phyloP scores from a whole-genome alignment of 92 coral and sea anemone species.

The Scolanthus callimorphus region DNA sequence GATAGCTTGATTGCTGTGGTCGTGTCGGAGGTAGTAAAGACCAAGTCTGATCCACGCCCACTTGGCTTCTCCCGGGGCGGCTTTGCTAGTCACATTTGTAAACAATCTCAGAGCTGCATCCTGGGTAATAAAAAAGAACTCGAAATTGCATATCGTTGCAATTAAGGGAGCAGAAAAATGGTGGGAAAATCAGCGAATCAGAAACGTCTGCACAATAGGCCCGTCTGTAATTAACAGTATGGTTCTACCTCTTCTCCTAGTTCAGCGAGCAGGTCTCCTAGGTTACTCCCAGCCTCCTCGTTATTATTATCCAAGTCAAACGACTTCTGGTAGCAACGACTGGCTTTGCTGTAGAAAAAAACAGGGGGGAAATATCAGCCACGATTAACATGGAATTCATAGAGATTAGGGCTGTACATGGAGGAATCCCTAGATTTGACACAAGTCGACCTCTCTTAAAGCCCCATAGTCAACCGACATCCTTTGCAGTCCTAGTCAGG shows the following conservation, averaged over 20 bases:
- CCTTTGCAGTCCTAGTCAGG: too few relatives aligned
- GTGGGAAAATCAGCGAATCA: too few relatives aligned
- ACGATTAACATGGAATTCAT: too few relatives aligned
- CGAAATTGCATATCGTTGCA: not conserved
- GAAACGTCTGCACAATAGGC: too few relatives aligned
- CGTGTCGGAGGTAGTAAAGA: slow-evolving; percentile 65
- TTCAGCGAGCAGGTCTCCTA: slow-evolving; percentile 78
- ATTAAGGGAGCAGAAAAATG: too few relatives aligned
- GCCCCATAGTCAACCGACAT: too few relatives aligned
- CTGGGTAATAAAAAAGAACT: slow-evolving; percentile 21
- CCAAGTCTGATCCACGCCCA: slow-evolving; percentile 99
- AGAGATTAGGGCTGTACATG: too few relatives aligned
- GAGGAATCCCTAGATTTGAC: too few relatives aligned
- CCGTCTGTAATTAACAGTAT: too few relatives aligned
- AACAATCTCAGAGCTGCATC: slow-evolving; percentile 75
- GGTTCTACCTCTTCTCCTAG: slow-evolving; percentile 68
- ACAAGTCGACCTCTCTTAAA: too few relatives aligned
- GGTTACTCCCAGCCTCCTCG: slow-evolving; percentile 77
- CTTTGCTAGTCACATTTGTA: slow-evolving; percentile 56
- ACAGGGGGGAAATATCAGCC: too few relatives aligned
- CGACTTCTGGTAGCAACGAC: slow-evolving; percentile 93
- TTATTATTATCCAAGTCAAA: slow-evolving; percentile 71
- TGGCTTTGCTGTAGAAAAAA: slow-evolving; percentile 67
- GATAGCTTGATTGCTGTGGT: slow-evolving; percentile 75
- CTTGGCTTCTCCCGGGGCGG: slow-evolving; percentile 87